Base-by-base conservation (phyloP, 2,888 invertebrate genomes). In the Heliconius charithonia region DNA sequence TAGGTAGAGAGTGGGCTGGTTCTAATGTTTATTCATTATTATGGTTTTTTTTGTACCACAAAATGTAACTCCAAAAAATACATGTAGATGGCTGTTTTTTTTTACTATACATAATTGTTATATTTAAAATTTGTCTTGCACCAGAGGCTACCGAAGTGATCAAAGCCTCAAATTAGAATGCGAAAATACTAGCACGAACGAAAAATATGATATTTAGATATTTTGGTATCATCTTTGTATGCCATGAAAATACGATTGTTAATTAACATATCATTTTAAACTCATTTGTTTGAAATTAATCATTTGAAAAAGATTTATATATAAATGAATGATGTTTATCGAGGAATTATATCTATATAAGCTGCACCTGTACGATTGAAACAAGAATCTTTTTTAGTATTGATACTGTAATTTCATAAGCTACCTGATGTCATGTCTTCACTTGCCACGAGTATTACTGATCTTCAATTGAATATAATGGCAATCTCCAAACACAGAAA, bases 401-500 rank as follows among this genome's bases (percentile, higher is more conserved):
- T 2, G 62, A 6, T 62, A 25, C n/a, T 27, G 62, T 16, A 37
- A 27, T 63, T 37, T 74, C 37, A 32, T 62, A 25, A 19, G 25
- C 41, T 70, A 59, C 66, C 74, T 71, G 32, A 79, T 72, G 45
- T 78, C 79, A 51, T 22, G 0, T 22, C 51, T 3, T 76, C 41
- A 76, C 72, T 80, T 81, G 84, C 84, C 82, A 84, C 82, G 81
- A 83, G 83, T 83, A 81, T 85, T 86, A 72, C 86, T 84, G 87
- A 89, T 89, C 83, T 84, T 87, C 86, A 83, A 86, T 87, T 87
- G 85, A 88, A 88, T 87, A 82, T 82, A 81, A 84, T 91, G 87
- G 90, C 88, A 82, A 86, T 86, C 85, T 81, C 90, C 88, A 88
- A 90, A 90, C 84, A 86, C 84, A 89, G 89, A 91, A 91, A 90